Evolutionary conservation across 2,113 vertebrate species (phyloP).

Genomic region (Piprites chloris): DNA sequence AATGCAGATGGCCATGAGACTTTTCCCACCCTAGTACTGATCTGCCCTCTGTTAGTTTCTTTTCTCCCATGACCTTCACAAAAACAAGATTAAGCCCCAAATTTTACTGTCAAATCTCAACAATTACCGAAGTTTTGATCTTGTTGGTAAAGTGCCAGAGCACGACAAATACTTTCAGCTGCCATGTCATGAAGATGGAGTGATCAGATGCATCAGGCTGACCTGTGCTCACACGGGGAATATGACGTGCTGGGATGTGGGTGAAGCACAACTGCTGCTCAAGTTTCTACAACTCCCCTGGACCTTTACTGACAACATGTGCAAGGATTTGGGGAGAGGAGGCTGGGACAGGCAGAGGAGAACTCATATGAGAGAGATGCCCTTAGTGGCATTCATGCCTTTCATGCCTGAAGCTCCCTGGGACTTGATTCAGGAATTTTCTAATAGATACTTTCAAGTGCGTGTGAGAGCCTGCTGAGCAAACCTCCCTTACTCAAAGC

Average conservation of each 20-base stretch:
- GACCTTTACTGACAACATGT: not conserved
- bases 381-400: constrained; percentile 49
- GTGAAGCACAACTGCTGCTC: not conserved
- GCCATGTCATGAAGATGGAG: not conserved
- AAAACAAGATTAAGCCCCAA: not conserved
- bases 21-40: not conserved
- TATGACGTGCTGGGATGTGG: accelerated
- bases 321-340: not conserved
- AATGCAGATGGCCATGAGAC: not conserved
- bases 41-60: not conserved
- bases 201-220: not conserved
- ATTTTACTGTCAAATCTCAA: not conserved
- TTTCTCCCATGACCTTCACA: not conserved
- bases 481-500: not conserved
- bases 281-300: not conserved
- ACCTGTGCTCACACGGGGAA: not conserved
- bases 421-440: constrained; percentile 61
- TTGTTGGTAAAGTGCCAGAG: not conserved
- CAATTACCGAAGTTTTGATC: not conserved
- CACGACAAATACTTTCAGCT: not conserved
- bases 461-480: constrained; percentile 34
- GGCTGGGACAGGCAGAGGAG: not conserved
- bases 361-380: not conserved
- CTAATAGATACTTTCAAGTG: constrained; percentile 40
- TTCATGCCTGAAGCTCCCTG: constrained; percentile 32